phyloP scores from a whole-genome alignment of 2,113 vertebrate species.

The Takifugu flavidus region DNA sequence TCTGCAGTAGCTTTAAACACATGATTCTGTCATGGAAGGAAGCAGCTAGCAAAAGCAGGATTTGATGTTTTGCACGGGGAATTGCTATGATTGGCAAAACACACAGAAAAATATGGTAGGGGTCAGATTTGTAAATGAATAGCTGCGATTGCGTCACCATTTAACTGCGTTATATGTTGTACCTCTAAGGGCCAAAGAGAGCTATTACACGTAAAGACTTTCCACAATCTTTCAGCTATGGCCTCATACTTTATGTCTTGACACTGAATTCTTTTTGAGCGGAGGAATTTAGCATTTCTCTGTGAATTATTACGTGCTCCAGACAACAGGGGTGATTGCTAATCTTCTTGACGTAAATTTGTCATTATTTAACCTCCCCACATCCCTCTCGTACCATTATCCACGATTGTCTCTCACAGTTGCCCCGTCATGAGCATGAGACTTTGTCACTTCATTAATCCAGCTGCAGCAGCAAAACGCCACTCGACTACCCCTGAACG shows the following conservation, averaged over 20 bases:
- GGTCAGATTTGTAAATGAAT: no score
- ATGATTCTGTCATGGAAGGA: no score
- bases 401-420: slow-evolving; percentile 26
- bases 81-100: no score
- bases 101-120: neutral
- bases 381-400: slow-evolving; percentile 30
- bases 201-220: slow-evolving; percentile 6
- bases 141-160: no score
- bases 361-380: slow-evolving; percentile 23
- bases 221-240: slow-evolving; percentile 15
- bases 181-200: slow-evolving; percentile 16
- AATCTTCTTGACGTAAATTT: slow-evolving; percentile 33
- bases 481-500: slow-evolving; percentile 40
- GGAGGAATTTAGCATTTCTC: slow-evolving; percentile 18
- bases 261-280: neutral
- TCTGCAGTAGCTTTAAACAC: no score
- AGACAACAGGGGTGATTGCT: slow-evolving; percentile 24
- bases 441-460: slow-evolving; percentile 61
- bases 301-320: slow-evolving; percentile 29
- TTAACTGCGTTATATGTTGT: no score
- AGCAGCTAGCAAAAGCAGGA: no score
- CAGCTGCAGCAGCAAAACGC: slow-evolving; percentile 51
- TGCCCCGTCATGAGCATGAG: slow-evolving; percentile 26
- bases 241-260: slow-evolving; percentile 9
- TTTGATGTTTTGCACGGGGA: no score